Base-by-base conservation (phyloP, 37 sponge, comb jelly and placozoan species). In the Crambe crambe region DNA sequence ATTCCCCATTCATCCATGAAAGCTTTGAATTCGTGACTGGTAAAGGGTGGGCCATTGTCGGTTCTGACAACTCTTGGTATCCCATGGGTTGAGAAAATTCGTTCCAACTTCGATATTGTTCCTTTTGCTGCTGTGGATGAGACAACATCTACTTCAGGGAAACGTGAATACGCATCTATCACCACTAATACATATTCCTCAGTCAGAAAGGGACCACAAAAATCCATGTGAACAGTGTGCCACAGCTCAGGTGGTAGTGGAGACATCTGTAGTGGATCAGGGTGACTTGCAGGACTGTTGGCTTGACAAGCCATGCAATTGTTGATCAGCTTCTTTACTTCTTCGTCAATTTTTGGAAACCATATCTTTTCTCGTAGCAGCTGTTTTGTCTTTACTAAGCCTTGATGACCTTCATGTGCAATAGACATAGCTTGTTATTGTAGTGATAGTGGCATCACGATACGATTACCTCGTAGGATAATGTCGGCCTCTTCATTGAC, bases 101-200 rank as follows among this genome's bases (percentile, higher is more conserved):
- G 74, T 2, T 75, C 85, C 2, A 84, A 25, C 47, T 86, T 72
- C 42, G 66, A 29, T 22, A 79, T 86, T 61, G 79, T 86, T 39
- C 80, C 56, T 47, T 58, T 71, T 15, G 75, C 86, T 25, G 79
- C 34, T 51, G 79, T 86, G 3, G 80, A 79, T 35, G 72, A 54
- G 21, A 86, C 54, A 17, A 85, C 77, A 1, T 85, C 79, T 34
- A 77, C 85, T 72, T 85, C 85, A 31, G 78, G 78, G 42, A 86
- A 86, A 3, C 68, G 31, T 10, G 86, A 86, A 42, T 86, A 86
- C 4, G 86, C 86, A 86, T 86, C 86, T 27, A 79, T 79, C n/a
- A 64, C 74, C 35, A 79, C 80, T 18, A 86, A 54, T 18, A 78
- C 58, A 60, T 86, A 86, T 39, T 86, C 80, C 40, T 74, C 80